Evolutionary conservation across 2,888 invertebrate genomes (phyloP).

Genomic region (Mythimna ferrago): DNA sequence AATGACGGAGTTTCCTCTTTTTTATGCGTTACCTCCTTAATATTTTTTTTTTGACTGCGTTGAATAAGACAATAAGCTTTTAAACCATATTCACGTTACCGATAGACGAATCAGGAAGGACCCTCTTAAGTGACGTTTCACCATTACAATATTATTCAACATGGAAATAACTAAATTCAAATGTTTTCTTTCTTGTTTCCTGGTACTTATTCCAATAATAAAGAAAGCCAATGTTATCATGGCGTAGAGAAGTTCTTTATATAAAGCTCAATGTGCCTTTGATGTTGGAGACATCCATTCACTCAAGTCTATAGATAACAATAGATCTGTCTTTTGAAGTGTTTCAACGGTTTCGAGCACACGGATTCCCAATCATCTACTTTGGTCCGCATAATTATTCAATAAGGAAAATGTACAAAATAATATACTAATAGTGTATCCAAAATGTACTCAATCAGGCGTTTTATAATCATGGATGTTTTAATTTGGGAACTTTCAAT

Average conservation of each 20-base stretch:
- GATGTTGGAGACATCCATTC: slow-evolving; percentile 74
- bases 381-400: slow-evolving; percentile 32
- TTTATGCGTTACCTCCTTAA: no score
- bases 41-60: no score
- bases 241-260: slow-evolving; percentile 68
- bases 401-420: slow-evolving; percentile 23
- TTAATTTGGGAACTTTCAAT: neutral
- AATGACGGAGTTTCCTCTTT: no score
- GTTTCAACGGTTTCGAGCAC: slow-evolving; percentile 70
- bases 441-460: slow-evolving; percentile 1
- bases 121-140: slow-evolving; percentile 31
- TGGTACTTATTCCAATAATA: slow-evolving; percentile 68
- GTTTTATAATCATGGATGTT: neutral
- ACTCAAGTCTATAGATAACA: slow-evolving; percentile 75
- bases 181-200: slow-evolving; percentile 55
- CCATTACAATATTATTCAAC: slow-evolving; percentile 40
- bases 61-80: no score
- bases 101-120: no score
- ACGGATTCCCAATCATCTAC: slow-evolving; percentile 71
- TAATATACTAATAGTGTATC: slow-evolving; percentile 3
- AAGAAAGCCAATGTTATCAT: slow-evolving; percentile 75
- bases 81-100: no score
- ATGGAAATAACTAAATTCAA: slow-evolving; percentile 44
- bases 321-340: slow-evolving; percentile 74
- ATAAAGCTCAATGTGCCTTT: slow-evolving; percentile 74